These are phyloP conservation scores for Sycon ciliatum DNA, from an alignment of 37 sponge, comb jelly and placozoan genomes.

Conservation along the genomic window DNA sequence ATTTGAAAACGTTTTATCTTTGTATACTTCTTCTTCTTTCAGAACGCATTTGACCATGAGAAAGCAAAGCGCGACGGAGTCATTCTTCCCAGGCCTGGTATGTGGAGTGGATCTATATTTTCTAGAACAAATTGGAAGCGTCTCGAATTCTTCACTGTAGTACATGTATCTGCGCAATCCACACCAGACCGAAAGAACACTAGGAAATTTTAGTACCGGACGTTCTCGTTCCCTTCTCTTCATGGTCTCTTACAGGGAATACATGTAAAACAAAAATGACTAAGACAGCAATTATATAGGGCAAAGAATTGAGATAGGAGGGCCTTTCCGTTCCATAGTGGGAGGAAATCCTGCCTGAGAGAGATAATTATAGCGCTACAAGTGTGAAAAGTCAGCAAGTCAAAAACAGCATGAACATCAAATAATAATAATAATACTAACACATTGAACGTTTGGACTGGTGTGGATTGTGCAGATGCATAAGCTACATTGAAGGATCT, in stretches of 20 bases:
- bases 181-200: slow-evolving; percentile 51
- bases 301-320: too few relatives aligned
- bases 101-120: neutral
- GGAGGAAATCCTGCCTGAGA: too few relatives aligned
- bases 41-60: slow-evolving; percentile 59
- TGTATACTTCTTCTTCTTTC: neutral
- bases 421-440: too few relatives aligned
- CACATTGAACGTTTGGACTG: too few relatives aligned
- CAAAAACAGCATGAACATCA: too few relatives aligned
- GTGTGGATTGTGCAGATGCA: too few relatives aligned
- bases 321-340: too few relatives aligned
- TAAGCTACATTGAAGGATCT: too few relatives aligned
- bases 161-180: slow-evolving; percentile 60
- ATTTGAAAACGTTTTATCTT: too few relatives aligned
- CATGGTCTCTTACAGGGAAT: neutral
- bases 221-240: neutral
- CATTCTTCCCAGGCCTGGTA: slow-evolving; percentile 50
- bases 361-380: too few relatives aligned
- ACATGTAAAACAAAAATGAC: slow-evolving; percentile 2
- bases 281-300: neutral
- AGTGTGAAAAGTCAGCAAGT: too few relatives aligned
- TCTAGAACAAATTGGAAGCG: neutral
- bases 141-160: slow-evolving; percentile 16
- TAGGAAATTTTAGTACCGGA: neutral
- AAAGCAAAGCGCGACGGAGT: slow-evolving; percentile 69